Evolutionary conservation across 2,888 invertebrate species (phyloP), one percentile per base, ranked within the genome.

Genomic region (Meteorus colon): DNA sequence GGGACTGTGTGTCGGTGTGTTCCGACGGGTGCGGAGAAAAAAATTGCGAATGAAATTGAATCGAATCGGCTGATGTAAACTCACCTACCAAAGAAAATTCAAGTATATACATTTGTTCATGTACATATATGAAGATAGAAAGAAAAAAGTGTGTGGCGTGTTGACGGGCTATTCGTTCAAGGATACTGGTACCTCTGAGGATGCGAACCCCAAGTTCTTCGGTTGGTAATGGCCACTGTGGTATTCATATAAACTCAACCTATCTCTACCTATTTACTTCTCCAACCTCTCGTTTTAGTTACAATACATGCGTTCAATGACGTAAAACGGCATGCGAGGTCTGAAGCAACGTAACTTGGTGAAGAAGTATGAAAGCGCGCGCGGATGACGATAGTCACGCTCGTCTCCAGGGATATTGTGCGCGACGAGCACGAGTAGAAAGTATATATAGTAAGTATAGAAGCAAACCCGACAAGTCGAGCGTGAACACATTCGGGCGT

Each of bases 41-140:
- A 79, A 79, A 81, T 79, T 73, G 79, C 81, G 80, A 82, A 80
- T 81, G 85, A 86, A 86, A 86, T 87, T 85, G 86, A 86, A 86
- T 86, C 83, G 87, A 84, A 84, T 83, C 83, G 82, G 83, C 78
- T 80, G 75, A 65, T 37, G 65, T 19, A 37, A 12, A 14, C 59
- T 34, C 14, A 29, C n/a, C 37, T 69, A 69, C 70, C 78, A 79
- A 79, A 71, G 60, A 62, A 55, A 73, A 66, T 37, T 27, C 14
- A 67, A 73, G 68, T 73, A 73, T 73, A 73, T 59, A 68, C 27
- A 55, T 19, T 6, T 55, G n/a, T n/a, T n/a, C 24, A 55, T 48
- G n/a, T n/a, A 48, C n/a, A 48, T 6, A n/a, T 48, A 55, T 55
- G 19, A 55, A 55, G 55, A 19, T 8, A 55, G 69, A 73, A 37